Evolutionary conservation across 1,140 invertebrate genomes (phyloP).

Genomic region (Aphelinus certus): DNA sequence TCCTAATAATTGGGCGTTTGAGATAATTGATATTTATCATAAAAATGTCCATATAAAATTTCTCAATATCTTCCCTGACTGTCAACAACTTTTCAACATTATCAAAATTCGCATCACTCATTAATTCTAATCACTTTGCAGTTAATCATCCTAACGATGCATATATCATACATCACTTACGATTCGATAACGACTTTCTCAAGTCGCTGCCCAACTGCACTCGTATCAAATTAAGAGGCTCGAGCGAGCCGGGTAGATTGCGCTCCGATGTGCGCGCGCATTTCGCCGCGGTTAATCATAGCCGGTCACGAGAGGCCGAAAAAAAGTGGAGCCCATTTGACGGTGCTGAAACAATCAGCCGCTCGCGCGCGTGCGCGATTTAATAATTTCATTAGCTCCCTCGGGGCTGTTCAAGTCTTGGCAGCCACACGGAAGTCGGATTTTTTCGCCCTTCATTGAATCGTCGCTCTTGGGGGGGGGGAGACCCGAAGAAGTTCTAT

Average conservation of each 20-base stretch:
- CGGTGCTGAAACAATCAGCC: no score
- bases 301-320: slow-evolving; percentile 7
- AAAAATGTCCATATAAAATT: no score
- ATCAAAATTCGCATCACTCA: no score
- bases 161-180: no score
- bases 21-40: no score
- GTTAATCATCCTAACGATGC: no score
- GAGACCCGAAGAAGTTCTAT: no score
- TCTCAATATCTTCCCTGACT: no score
- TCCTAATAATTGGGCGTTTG: no score
- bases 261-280: background rate
- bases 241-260: background rate
- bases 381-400: background rate
- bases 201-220: background rate
- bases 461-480: background rate
- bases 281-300: slow-evolving; percentile 12
- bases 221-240: background rate
- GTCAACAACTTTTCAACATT: no score
- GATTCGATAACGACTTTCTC: no score
- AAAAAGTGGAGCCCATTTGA: background rate
- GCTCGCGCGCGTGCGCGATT: background rate
- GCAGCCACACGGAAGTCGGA: background rate
- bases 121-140: no score
- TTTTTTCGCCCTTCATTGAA: background rate
- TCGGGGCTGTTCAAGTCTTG: background rate